Evolutionary conservation across 1,140 invertebrate genomes (phyloP).

Genomic region (Ceratosolen solmsi): DNA sequence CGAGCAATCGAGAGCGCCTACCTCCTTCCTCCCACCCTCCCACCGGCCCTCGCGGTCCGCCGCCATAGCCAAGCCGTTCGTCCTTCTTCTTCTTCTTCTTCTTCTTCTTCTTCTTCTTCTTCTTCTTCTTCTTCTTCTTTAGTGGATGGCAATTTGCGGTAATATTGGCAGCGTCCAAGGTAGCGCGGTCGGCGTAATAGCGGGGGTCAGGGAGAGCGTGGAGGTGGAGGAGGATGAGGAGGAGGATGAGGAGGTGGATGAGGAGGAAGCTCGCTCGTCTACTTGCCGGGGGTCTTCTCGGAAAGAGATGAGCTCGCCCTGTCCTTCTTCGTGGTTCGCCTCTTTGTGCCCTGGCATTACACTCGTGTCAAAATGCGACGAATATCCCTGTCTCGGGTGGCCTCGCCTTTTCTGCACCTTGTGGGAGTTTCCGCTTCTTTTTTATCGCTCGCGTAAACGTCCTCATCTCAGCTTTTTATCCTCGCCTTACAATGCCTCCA

Average conservation of each 20-base stretch:
- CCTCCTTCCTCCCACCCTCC: neutral
- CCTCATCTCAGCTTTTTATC: neutral
- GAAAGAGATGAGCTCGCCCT: slow-evolving; percentile 40
- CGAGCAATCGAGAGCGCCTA: slow-evolving; percentile 17
- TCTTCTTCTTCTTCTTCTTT: slow-evolving; percentile 68
- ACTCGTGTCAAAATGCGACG: neutral
- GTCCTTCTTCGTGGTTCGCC: too few relatives aligned
- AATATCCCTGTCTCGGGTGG: neutral
- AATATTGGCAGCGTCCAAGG: slow-evolving; percentile 71
- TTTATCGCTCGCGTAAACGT: neutral
- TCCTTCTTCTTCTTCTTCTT: too few relatives aligned
- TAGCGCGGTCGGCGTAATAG: slow-evolving; percentile 67
- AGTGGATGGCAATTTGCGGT: slow-evolving; percentile 74
- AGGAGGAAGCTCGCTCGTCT: neutral
- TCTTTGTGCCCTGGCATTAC: neutral
- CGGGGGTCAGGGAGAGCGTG: slow-evolving; percentile 52
- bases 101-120: slow-evolving; percentile 67
- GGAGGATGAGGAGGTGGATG: neutral
- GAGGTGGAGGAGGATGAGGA: neutral
- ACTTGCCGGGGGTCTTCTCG: slow-evolving; percentile 58
- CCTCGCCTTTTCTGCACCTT: neutral
- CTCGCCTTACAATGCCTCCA: neutral
- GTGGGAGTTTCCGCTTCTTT: neutral
- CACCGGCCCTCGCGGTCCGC: neutral
- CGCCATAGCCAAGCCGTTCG: neutral